Evolutionary conservation across 2,113 vertebrate genomes (phyloP).

Genomic region (Pavo muticus): DNA sequence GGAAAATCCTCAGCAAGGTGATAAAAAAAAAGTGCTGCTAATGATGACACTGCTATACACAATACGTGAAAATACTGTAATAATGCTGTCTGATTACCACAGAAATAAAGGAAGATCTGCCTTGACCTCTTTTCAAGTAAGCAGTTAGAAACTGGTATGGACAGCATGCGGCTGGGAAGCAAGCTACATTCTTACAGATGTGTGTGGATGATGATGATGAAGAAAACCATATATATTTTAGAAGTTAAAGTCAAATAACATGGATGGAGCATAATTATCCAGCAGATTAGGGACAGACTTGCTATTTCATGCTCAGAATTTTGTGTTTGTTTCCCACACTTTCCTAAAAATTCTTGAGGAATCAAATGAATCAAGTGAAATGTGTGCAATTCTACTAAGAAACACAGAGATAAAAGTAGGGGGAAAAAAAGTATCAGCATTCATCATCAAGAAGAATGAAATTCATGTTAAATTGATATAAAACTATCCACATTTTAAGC

Average conservation of each 20-base stretch:
- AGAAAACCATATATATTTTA: neutral
- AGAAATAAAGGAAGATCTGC: neutral
- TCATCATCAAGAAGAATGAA: neutral
- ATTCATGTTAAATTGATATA: rapidly evolving
- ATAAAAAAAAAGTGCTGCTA: neutral
- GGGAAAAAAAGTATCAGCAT: neutral
- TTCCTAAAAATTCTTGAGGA: neutral
- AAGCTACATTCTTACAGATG: rapidly evolving
- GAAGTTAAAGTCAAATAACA: neutral
- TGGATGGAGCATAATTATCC: neutral
- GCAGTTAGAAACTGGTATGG: rapidly evolving
- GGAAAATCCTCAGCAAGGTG: neutral
- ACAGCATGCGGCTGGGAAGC: neutral
- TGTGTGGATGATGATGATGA: neutral
- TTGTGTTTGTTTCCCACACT: neutral
- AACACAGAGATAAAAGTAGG: neutral
- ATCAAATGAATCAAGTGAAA: neutral
- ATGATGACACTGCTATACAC: neutral
- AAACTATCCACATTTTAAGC: rapidly evolving
- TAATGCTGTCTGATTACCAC: neutral
- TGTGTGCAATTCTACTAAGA: rapidly evolving
- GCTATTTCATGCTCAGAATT: neutral
- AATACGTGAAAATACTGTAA: neutral
- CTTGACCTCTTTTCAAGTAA: neutral
- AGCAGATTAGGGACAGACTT: neutral